Evolutionary conservation across 2,113 vertebrate genomes (phyloP), one percentile per base, ranked within the genome.

Genomic region (Petrocephalus microphthalmus): DNA sequence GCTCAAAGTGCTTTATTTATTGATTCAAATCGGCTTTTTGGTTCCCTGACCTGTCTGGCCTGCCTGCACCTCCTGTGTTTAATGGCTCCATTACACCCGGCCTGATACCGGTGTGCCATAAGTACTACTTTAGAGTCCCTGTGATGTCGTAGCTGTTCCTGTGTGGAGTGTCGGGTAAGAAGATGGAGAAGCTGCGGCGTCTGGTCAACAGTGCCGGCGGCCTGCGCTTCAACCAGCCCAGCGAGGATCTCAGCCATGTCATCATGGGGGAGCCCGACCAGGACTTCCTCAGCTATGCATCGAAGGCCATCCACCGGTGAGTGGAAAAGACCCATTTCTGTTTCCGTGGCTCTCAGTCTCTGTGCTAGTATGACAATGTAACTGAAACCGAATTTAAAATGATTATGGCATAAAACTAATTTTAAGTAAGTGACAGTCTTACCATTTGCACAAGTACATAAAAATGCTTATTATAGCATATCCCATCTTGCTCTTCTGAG

Each of bases 191-290:
- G 90, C 92, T 99, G 89, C 95, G 97, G 82, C 94, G 95, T 20
- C 96, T 98, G 78, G 97, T 99, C 87, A 99, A 98, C 91, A 92
- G 91, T 0, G 96, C 96, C 52, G 98, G 98, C 89, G 98, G 98
- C 49, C 93, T 99, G 91, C 96, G 96, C 88, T 99, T 99, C 93
- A 98, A 97, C 94, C 98, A 99, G 10, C 96, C 96, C 86, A 97
- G 96, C 87, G 97, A 97, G 92, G 97, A 99, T 53, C 96, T 99
- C 89, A 98, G 98, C 83, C 98, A 99, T 85, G 94, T 99, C 81
- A 95, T 99, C 87, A 94, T 97, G 93, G 98, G 97, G 88, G 97
- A 99, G 29, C 91, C 93, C 89, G 96, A 95, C 88, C 93, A 96
- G 81, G 97, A 97, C 33, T 89, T 99, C 89, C 97, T 96, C 90